These are phyloP conservation scores for Natator depressus DNA, from an alignment of 2,113 vertebrate genomes.

Conservation along the genomic window DNA sequence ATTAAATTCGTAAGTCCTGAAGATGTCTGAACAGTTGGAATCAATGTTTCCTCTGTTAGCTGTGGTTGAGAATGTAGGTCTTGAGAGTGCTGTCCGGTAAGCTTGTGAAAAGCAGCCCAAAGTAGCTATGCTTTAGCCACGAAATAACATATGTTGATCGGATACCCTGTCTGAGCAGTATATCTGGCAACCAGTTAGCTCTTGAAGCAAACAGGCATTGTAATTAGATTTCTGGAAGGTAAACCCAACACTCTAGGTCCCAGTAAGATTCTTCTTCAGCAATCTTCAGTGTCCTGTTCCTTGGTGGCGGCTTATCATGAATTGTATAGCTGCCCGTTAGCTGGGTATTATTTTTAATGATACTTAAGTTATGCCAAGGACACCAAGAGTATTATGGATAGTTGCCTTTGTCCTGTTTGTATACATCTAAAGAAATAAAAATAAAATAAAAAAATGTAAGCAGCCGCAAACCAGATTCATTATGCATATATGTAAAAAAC, in stretches of 20 bases:
- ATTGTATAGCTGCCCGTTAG: not conserved
- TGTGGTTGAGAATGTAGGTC: constrained; percentile 44
- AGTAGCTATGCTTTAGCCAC: constrained; percentile 1
- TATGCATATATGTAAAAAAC: not conserved
- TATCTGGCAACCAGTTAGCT: not conserved
- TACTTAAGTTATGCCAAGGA: not conserved
- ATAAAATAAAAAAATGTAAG: not conserved
- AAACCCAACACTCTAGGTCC: not conserved
- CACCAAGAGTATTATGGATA: not conserved
- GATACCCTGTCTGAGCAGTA: not conserved
- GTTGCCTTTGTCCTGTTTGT: not conserved
- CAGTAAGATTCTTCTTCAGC: not conserved
- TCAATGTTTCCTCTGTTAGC: constrained; percentile 27
- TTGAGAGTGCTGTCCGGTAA: constrained; percentile 47
- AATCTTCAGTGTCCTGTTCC: not conserved
- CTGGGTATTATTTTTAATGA: not conserved
- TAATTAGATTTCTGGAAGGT: not conserved
- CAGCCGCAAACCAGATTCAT: not conserved
- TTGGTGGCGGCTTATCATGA: not conserved
- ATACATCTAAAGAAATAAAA: not conserved
- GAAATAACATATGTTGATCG: not conserved
- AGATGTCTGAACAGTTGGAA: constrained; percentile 43
- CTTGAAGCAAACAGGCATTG: not conserved
- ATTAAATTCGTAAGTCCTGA: constrained; percentile 57
- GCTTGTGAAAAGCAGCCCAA: constrained; percentile 32